Evolutionary conservation across 2,113 vertebrate species (phyloP).

Genomic region (Leuciscus idus): DNA sequence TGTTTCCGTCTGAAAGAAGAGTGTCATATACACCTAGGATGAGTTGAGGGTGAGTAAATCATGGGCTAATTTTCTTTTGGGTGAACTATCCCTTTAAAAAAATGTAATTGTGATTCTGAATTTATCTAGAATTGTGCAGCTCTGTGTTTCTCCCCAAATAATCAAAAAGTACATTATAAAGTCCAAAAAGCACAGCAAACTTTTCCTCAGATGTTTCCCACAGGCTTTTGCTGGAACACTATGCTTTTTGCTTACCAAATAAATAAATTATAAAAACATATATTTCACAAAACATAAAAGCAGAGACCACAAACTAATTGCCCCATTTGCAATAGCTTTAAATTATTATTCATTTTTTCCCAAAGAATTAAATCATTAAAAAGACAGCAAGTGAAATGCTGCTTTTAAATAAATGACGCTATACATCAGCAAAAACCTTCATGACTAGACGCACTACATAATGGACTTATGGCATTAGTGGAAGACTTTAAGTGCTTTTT

Average conservation of each 20-base stretch:
- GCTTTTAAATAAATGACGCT: conserved; percentile 1
- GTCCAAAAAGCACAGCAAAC: neutral
- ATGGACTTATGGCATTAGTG: conserved; percentile 18
- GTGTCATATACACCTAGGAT: no score
- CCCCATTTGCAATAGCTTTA: conserved; percentile 33
- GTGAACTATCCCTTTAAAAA: no score
- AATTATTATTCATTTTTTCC: conserved; percentile 11
- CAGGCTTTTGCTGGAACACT: neutral
- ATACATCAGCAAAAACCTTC: conserved; percentile 3
- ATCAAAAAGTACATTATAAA: neutral
- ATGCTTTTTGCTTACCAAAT: neutral
- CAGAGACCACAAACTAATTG: neutral
- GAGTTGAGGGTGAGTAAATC: no score
- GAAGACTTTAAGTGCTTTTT: conserved; percentile 13
- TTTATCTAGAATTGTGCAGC: no score
- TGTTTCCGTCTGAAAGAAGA: no score
- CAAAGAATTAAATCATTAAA: conserved; percentile 18
- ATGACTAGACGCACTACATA: neutral
- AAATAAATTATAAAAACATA: neutral
- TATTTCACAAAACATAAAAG: conserved; percentile 16
- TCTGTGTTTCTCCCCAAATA: neutral
- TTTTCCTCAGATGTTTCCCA: neutral
- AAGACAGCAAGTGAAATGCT: neutral
- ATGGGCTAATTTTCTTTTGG: no score
- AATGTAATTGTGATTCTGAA: no score